These are phyloP conservation scores for Eristalis pertinax DNA, from an alignment of 2,888 invertebrate genomes.

Conservation along the genomic window DNA sequence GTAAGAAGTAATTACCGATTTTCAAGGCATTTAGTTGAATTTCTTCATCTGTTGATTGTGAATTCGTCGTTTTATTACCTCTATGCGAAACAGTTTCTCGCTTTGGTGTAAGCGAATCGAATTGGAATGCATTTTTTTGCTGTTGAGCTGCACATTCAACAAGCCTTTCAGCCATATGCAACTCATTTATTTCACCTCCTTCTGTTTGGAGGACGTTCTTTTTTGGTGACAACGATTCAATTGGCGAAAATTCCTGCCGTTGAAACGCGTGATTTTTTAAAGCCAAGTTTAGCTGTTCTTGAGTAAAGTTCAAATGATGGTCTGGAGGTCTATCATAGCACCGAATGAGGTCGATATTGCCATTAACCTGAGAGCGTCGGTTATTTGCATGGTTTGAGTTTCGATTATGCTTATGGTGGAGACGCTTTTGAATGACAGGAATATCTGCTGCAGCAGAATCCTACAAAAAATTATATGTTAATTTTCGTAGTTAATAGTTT, in stretches of 20 bases:
- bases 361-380: slow-evolving; percentile 73
- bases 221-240: slow-evolving; percentile 73
- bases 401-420: slow-evolving; percentile 78
- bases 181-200: slow-evolving; percentile 74
- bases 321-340: slow-evolving; percentile 73
- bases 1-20: slow-evolving; percentile 62
- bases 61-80: slow-evolving; percentile 56
- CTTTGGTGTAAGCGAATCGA: slow-evolving; percentile 81
- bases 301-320: slow-evolving; percentile 74
- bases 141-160: slow-evolving; percentile 80
- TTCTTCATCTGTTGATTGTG: slow-evolving; percentile 71
- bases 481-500: no score
- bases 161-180: slow-evolving; percentile 81
- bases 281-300: slow-evolving; percentile 74
- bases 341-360: slow-evolving; percentile 72
- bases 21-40: slow-evolving; percentile 73
- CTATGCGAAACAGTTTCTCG: slow-evolving; percentile 71
- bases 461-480: slow-evolving; percentile 9
- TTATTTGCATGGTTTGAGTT: slow-evolving; percentile 74
- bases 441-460: slow-evolving; percentile 37
- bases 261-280: slow-evolving; percentile 73
- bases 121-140: slow-evolving; percentile 81
- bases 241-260: slow-evolving; percentile 71
- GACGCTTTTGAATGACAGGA: slow-evolving; percentile 72
- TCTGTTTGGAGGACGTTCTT: slow-evolving; percentile 71